Percentiles rank a stretch among this genome's conserved stretches.
Evolutionary conservation across 2,888 invertebrate species (phyloP).

Genomic region (Tachystola acroxantha): DNA sequence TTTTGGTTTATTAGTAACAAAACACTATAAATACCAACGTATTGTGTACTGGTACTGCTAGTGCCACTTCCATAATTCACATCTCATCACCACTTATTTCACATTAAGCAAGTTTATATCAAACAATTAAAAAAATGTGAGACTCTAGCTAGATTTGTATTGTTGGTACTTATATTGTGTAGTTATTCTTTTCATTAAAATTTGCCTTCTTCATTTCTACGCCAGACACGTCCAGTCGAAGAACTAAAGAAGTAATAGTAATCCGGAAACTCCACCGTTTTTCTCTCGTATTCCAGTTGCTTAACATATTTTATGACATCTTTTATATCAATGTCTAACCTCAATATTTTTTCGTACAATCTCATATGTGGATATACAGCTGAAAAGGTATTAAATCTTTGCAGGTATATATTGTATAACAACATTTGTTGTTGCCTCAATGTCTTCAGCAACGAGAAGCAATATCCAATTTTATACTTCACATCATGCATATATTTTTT

Average conservation of each 20-base stretch:
- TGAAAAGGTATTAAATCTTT: not conserved
- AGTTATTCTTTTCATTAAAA: too few species aligned
- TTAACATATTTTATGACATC: conserved; percentile 20
- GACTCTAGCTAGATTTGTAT: too few species aligned
- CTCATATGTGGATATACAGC: conserved; percentile 21
- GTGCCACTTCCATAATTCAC: too few species aligned
- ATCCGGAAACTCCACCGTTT: conserved; percentile 6
- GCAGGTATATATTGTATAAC: conserved; percentile 16
- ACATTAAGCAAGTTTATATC: too few species aligned
- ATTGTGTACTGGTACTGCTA: too few species aligned
- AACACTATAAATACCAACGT: too few species aligned
- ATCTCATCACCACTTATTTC: too few species aligned
- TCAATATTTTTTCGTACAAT: conserved; percentile 29
- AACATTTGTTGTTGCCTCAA: conserved; percentile 28
- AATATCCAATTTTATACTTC: conserved; percentile 35
- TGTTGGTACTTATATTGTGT: too few species aligned
- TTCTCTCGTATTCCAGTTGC: conserved; percentile 9
- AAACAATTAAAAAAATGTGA: too few species aligned
- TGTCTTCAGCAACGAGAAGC: conserved; percentile 24
- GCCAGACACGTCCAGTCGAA: not conserved
- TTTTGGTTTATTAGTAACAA: too few species aligned
- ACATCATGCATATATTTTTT: conserved; percentile 23
- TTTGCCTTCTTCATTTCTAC: not conserved
- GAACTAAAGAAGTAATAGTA: conserved; percentile 8
- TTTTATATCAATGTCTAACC: conserved; percentile 28